Base-by-base conservation (phyloP, 2,797 vertebrate species). In the Cyprinodon diabolis region DNA sequence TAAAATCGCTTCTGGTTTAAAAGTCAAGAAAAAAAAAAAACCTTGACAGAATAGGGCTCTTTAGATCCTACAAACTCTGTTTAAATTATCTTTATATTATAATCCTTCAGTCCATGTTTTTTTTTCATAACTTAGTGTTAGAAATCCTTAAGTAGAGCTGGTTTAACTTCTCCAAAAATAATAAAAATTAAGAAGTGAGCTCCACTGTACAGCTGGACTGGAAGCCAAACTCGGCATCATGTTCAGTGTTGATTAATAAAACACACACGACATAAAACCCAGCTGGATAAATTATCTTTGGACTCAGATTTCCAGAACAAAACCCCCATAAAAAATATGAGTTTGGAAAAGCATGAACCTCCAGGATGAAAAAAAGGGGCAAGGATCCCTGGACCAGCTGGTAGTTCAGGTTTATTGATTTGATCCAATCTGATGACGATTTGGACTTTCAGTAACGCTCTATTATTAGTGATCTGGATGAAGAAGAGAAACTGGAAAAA, bases 401-500 rank as follows among this genome's bases (percentile, higher is more conserved):
- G 37, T 23, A n/a, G 40, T 63, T 40, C 19, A 62, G 58, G 15
- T 62, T 62, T 4, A 40, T 40, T 65, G 37, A 45, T n/a, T 65
- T 45, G 43, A 3, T 65, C 62, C 58, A 62, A n/a, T 62, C 3
- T 1, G 9, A 40, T 35, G 35, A 1, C 4, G 49, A 51, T 17
- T 51, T 51, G 49, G 15, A 15, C 23, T 37, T 62, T 62, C 40
- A 5, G 40, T 40, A 19, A 37, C 3, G 37, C 17, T 21, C 40
- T 63, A 19, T 62, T 19, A 10, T 63, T 43, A 43, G 60, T 43
- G 37, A 12, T 19, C 21, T 63, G 1, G 12, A 63, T n/a, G 60
- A 43, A 63, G 60, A 63, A 63, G 60, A 63, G 37, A 43, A 63
- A 63, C 37, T 63, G 60, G 10, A 43, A 10, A 43, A 63, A 63